These are phyloP conservation scores for Anoplophora glabripennis DNA, from an alignment of 1,140 invertebrate genomes.

Conservation along the genomic window DNA sequence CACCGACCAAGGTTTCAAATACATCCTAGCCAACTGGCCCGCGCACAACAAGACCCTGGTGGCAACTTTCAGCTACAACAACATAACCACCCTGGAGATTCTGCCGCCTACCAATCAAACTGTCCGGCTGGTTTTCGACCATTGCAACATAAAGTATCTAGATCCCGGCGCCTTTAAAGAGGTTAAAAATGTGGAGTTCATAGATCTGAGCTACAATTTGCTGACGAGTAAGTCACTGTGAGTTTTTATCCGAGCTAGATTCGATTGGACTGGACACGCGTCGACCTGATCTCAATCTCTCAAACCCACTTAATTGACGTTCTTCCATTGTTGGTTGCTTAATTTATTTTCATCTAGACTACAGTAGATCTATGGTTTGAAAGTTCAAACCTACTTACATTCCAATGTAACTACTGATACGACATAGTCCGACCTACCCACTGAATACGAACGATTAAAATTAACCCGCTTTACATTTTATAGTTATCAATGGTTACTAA, in stretches of 20 bases:
- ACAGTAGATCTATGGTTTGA: too few relatives aligned
- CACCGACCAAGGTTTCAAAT: conserved; percentile 42
- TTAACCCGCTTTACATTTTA: too few relatives aligned
- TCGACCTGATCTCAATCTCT: not conserved
- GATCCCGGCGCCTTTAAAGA: conserved; percentile 62
- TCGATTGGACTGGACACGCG: not conserved
- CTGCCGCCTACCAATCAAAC: conserved; percentile 47
- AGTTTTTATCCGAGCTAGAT: too few relatives aligned
- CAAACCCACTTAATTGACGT: not conserved
- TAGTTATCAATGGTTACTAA: not conserved
- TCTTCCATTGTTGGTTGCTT: too few relatives aligned
- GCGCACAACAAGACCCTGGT: conserved; percentile 42
- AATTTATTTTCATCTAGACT: not conserved
- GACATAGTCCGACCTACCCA: too few relatives aligned
- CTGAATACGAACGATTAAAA: too few relatives aligned
- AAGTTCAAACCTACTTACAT: too few relatives aligned
- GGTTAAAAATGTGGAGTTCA: conserved; percentile 59
- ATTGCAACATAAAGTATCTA: conserved; percentile 58
- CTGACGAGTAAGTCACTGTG: conserved; percentile 55
- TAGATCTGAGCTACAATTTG: conserved; percentile 71
- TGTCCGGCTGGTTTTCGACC: conserved; percentile 46
- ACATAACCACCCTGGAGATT: conserved; percentile 46
- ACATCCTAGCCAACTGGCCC: conserved; percentile 51
- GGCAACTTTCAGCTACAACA: conserved; percentile 48
- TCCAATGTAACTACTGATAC: too few relatives aligned